A percentile compares a stretch with the other conserved stretches of the same genome.
Conservation (phyloP, 2,888 invertebrate genomes). For the Eupithecia subfuscata region DNA sequence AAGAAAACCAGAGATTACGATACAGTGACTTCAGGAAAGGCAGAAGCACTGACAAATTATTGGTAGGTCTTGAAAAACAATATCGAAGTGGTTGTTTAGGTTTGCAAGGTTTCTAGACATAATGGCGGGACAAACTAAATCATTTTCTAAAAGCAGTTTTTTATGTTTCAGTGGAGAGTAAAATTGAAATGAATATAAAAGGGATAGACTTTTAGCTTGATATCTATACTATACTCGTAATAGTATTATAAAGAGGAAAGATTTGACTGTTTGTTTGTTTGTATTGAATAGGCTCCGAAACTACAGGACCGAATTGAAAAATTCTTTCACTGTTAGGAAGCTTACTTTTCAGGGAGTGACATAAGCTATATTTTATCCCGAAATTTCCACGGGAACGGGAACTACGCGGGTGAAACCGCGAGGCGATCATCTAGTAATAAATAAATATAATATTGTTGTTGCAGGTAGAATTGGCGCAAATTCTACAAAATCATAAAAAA, state of each 20-base stretch:
- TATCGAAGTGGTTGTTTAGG: background rate
- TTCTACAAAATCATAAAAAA: background rate
- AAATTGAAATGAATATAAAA: background rate
- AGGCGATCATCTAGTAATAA: no score
- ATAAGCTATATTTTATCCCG: no score
- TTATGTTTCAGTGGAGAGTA: background rate
- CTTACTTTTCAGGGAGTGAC: no score
- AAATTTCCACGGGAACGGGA: no score
- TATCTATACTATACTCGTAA: no score
- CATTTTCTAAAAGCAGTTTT: background rate
- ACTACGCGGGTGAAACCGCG: no score
- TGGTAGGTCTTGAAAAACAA: background rate
- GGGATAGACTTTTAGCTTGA: background rate
- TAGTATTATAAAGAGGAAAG: no score
- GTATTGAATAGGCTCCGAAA: no score
- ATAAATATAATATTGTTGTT: background rate
- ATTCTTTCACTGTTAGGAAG: no score
- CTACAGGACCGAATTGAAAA: no score
- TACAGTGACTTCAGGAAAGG: constrained; percentile 8
- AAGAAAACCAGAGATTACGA: background rate
- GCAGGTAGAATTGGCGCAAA: background rate
- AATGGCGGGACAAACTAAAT: background rate
- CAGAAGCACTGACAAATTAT: background rate
- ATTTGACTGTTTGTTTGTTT: no score
- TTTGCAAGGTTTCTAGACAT: background rate